Evolutionary conservation across 2,113 vertebrate species (phyloP).

Genomic region (Electrona antarctica): DNA sequence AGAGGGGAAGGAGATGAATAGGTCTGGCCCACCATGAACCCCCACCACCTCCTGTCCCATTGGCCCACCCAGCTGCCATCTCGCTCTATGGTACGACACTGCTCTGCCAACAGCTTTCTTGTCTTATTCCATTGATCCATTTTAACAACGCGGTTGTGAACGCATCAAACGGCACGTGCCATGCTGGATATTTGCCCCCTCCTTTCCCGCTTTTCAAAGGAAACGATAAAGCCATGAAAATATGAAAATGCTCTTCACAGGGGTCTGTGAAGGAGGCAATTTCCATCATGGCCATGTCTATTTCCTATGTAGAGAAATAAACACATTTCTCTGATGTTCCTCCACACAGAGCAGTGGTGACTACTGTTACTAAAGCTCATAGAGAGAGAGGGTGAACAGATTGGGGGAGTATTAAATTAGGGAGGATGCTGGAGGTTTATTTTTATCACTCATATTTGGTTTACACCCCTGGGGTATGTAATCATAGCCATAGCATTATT

Average conservation of each 20-base stretch:
- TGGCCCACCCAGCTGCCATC: constrained; percentile 54
- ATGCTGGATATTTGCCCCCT: constrained; percentile 43
- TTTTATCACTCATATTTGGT: constrained; percentile 61
- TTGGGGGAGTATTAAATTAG: constrained; percentile 66
- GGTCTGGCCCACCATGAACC: constrained; percentile 6
- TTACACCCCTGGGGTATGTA: constrained; percentile 68
- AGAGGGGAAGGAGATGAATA: constrained; percentile 49
- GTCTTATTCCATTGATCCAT: constrained; percentile 67
- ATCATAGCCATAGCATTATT: constrained; percentile 62
- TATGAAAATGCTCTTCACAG: constrained; percentile 80
- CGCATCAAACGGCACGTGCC: constrained; percentile 64
- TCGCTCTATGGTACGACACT: constrained; percentile 45
- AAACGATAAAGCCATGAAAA: constrained; percentile 75
- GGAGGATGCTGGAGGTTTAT: constrained; percentile 54
- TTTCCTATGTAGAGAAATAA: constrained; percentile 66
- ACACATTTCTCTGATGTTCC: constrained; percentile 68
- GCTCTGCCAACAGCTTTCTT: constrained; percentile 63
- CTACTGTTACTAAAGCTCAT: constrained; percentile 60
- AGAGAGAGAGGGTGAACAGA: constrained; percentile 55
- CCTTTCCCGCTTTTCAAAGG: constrained; percentile 70
- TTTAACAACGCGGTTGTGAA: constrained; percentile 57
- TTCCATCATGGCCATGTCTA: constrained; percentile 70
- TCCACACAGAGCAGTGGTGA: constrained; percentile 62
- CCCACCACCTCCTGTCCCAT: constrained; percentile 58
- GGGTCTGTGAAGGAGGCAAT: constrained; percentile 74